Conservation (phyloP, 2,797 vertebrate species). For the Gymnothorax reevesii region DNA sequence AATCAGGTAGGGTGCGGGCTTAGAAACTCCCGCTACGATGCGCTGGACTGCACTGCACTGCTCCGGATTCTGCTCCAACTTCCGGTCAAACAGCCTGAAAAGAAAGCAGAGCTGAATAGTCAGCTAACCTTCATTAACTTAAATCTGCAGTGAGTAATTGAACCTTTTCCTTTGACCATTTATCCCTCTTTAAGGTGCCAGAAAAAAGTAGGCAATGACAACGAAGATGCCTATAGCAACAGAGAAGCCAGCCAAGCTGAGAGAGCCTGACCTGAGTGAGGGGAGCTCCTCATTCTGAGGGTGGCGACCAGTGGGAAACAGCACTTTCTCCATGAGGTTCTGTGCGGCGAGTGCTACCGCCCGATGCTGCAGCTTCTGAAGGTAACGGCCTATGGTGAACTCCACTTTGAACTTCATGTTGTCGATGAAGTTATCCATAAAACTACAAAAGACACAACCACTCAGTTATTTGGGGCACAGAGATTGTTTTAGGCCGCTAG, state of each 20-base stretch:
- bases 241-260: too few species aligned
- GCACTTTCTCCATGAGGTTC: constrained; percentile 63
- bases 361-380: constrained; percentile 82
- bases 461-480: not conserved
- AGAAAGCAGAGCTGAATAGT: not conserved
- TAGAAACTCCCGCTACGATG: constrained; percentile 73
- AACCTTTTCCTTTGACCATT: too few species aligned
- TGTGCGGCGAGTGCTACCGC: constrained; percentile 70
- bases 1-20: constrained; percentile 82
- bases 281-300: constrained; percentile 37
- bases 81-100: constrained; percentile 69
- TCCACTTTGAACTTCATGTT: constrained; percentile 86
- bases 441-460: constrained; percentile 60
- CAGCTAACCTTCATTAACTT: not conserved
- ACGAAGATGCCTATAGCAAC: too few species aligned
- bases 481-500: not conserved
- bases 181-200: too few species aligned
- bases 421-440: constrained; percentile 71
- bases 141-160: too few species aligned
- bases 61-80: constrained; percentile 75
- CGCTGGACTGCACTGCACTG: constrained; percentile 74
- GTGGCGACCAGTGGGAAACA: constrained; percentile 76
- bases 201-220: too few species aligned
- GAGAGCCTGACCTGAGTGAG: constrained; percentile 59
- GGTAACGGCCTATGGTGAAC: constrained; percentile 85